Base-by-base conservation (phyloP, 2,113 vertebrate genomes). In the Spilogale gracilis region DNA sequence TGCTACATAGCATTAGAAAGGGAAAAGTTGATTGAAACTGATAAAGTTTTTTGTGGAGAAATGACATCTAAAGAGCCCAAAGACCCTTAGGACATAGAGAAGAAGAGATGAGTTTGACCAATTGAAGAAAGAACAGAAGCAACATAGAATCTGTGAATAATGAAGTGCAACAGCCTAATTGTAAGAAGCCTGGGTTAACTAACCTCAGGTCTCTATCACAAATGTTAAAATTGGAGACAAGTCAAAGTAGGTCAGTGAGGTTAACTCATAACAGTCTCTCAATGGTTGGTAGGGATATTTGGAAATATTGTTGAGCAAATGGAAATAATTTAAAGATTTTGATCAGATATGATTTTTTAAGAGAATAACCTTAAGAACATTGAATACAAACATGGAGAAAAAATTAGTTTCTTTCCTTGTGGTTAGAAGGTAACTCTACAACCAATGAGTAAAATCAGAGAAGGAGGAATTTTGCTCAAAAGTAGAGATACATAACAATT, bases 281-380 rank as follows among this genome's bases (percentile, higher is more conserved):
- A 23, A 3, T n/a, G n/a, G 60, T 17, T 79, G 10, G 13, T 27
- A 73, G 48, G 12, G 3, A 65, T 73, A 32, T 30, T 67, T 79
- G 48, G 48, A 60, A 84, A 61, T 82, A 76, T 20, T 92, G 27
- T 71, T 38, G 56, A 20, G 6, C 10, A 88, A 93, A 82, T 73
- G 6, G 21, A 95, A 95, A 76, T 83, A 1, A 32, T 25, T 65
- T 20, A 48, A 78, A 92, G 11, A 76, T 87, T 97, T 94, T 83
- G 9, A 94, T 84, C 27, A 92, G 2, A 60, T 71, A 38, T 80
- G 60, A 71, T 45, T 69, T 61, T 43, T 67, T 73, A 89, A 61
- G 10, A 87, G 58, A 74, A 20, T 3, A 91, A 9, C 0, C 30
- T 88, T 76, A 76, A 48, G 76, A 89, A 85, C 38, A 88, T 48